Base-by-base conservation (phyloP, 2,888 invertebrate species). In the Rhagonycha lutea region DNA sequence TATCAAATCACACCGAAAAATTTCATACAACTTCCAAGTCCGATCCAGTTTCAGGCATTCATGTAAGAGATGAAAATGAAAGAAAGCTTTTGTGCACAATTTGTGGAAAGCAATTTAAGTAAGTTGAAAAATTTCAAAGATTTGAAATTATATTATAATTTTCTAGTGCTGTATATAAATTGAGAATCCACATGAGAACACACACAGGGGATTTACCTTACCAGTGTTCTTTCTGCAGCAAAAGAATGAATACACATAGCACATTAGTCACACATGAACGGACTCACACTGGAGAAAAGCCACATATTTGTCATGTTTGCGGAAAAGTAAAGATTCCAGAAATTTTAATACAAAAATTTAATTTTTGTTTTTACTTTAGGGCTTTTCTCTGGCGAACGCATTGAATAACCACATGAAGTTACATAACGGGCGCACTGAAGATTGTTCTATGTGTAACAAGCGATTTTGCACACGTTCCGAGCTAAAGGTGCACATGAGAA, bases 381-480 rank as follows among this genome's bases (percentile, higher is more conserved):
- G 81, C 7, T 87, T 87, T 80, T 82, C 84, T 8, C 86, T 86
- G 76, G 81, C 84, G 3, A 85, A 86, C 76, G 83, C 84, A 10
- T 76, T 86, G 60, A 85, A 84, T 32, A 87, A 86, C 0, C 87
- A 87, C 74, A 83, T 85, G 82, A 83, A 81, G 63, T 77, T 85
- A 18, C 87, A 87, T 70, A 86, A 85, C 0, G 87, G 86, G 0
- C 81, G 84, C n/a, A 84, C 86, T 0, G 84, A 85, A 69, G 79
- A 82, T 12, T 87, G 87, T 74, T 77, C 79, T 23, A 81, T 87
- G 12, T 87, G 87, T 75, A 80, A 80, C 2, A 84, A 87, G 76
- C 79, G 84, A 63, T 87, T 86, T 74, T 86, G 86, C 79, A 80
- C 86, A 29, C 83, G 83, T 0, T 84, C 86, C 0, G 85, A 87